phyloP scores from a whole-genome alignment of 1,140 invertebrate genomes.

The Rhagoletis zephyria region DNA sequence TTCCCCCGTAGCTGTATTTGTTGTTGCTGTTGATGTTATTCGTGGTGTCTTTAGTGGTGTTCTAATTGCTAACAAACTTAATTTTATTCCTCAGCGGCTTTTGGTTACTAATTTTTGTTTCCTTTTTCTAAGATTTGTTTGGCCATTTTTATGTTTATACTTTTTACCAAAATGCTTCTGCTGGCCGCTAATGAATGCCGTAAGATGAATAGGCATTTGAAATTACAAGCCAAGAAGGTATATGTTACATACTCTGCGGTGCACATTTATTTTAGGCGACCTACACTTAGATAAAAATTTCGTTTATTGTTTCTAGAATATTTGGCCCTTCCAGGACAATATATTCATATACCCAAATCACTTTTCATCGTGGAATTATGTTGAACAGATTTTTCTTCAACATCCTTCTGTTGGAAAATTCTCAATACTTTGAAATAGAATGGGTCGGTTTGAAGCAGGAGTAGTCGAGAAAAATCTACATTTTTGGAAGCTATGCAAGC shows the following conservation, averaged over 20 bases:
- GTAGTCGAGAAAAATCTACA: too few species aligned
- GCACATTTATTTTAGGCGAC: neutral
- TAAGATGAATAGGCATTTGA: conserved; percentile 14
- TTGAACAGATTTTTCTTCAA: too few species aligned
- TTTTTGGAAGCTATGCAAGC: too few species aligned
- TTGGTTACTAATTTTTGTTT: conserved; percentile 29
- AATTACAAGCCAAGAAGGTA: conserved; percentile 12
- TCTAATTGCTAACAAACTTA: conserved; percentile 52
- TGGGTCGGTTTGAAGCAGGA: too few species aligned
- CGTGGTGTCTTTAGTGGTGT: conserved; percentile 38
- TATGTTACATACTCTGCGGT: neutral
- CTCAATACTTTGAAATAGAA: too few species aligned
- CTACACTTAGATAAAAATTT: neutral
- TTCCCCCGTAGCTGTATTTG: neutral
- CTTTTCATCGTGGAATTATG: too few species aligned
- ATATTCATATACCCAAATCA: too few species aligned
- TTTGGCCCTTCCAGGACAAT: too few species aligned
- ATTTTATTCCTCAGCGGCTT: conserved; percentile 40
- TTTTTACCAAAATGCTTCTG: conserved; percentile 4
- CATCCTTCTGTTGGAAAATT: too few species aligned
- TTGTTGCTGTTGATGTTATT: neutral
- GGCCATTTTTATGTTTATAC: neutral
- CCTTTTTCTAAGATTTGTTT: neutral
- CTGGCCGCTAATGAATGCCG: neutral
- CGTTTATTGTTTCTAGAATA: too few species aligned